phyloP scores from a whole-genome alignment of 1,140 invertebrate species.

The Danaus melanippus region DNA sequence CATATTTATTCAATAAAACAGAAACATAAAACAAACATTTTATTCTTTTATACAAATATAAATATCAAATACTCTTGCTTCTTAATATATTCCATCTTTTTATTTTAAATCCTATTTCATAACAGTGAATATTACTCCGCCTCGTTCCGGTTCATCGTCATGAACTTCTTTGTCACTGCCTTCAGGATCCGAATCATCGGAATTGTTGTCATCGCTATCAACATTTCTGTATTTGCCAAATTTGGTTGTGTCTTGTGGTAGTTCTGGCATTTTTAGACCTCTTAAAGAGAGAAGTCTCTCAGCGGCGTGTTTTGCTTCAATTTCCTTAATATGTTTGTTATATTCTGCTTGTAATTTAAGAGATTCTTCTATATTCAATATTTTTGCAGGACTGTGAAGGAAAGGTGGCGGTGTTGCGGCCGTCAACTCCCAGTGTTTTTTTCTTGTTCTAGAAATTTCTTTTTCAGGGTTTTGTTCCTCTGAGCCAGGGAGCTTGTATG shows the following conservation, averaged over 20 bases:
- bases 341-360: slow-evolving; percentile 71
- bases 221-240: slow-evolving; percentile 48
- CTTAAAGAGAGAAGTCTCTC: slow-evolving; percentile 42
- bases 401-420: slow-evolving; percentile 78
- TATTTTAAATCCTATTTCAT: slow-evolving; percentile 35
- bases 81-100: not conserved
- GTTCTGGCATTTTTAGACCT: slow-evolving; percentile 44
- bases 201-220: slow-evolving; percentile 51
- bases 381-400: slow-evolving; percentile 72
- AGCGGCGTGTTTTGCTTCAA: slow-evolving; percentile 56
- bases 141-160: slow-evolving; percentile 61
- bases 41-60: too few species aligned
- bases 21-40: too few species aligned
- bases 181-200: slow-evolving; percentile 42
- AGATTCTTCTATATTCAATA: slow-evolving; percentile 73
- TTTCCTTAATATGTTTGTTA: slow-evolving; percentile 53
- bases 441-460: slow-evolving; percentile 73
- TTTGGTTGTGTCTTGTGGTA: slow-evolving; percentile 34
- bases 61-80: too few species aligned
- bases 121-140: slow-evolving; percentile 60
- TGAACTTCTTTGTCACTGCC: slow-evolving; percentile 58
- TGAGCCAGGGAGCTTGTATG: slow-evolving; percentile 76
- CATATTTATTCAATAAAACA: too few species aligned
- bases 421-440: slow-evolving; percentile 79
- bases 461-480: slow-evolving; percentile 77